Evolutionary conservation across 2,888 invertebrate species (phyloP).

Genomic region (Rotaria socialis): DNA sequence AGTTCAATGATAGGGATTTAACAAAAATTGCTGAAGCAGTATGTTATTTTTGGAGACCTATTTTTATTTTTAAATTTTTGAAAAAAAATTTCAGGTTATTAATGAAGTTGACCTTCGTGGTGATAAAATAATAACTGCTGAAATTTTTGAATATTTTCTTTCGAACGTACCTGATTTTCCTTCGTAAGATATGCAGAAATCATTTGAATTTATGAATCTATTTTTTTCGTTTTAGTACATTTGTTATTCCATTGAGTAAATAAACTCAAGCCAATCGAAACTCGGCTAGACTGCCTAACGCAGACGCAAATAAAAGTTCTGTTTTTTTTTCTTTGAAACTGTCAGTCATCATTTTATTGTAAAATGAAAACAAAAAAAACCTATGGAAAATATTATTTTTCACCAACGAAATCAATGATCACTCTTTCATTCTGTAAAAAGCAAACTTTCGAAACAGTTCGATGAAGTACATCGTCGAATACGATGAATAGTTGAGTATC

Average conservation of each 20-base stretch:
- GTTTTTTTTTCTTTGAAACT: no score
- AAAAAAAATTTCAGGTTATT: constrained; percentile 5
- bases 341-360: no score
- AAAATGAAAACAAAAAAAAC: no score
- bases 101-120: constrained; percentile 26
- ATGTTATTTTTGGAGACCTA: no score
- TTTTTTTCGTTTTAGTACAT: not conserved
- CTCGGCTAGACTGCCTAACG: no score
- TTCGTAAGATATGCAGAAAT: not conserved
- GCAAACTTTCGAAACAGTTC: no score
- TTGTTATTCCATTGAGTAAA: not conserved
- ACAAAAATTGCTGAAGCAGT: not conserved
- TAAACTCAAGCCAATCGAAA: not conserved
- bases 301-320: not conserved
- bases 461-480: no score
- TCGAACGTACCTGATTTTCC: constrained; percentile 23
- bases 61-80: not conserved
- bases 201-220: not conserved
- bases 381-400: no score
- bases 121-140: not conserved
- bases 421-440: no score
- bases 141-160: constrained; percentile 33
- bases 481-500: no score
- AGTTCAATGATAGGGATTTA: not conserved
- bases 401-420: no score